Conservation (phyloP, 2,797 vertebrate genomes). For the Morelia viridis region DNA sequence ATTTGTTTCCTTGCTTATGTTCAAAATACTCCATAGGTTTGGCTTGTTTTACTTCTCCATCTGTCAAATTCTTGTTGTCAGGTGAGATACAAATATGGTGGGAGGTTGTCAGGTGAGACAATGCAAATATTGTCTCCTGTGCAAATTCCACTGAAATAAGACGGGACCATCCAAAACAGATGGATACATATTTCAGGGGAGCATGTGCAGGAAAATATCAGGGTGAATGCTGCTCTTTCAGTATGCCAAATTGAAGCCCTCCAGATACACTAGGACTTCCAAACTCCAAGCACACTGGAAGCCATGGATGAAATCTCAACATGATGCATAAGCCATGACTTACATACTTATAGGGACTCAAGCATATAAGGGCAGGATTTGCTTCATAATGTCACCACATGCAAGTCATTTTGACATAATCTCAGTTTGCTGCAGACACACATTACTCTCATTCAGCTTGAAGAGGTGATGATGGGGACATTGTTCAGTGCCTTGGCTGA, state of each 20-base stretch:
- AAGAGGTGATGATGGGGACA: background rate
- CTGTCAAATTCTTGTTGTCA: slow-evolving; percentile 4
- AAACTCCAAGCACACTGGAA: background rate
- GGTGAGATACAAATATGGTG: background rate
- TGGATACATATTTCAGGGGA: background rate
- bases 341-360: background rate
- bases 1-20: slow-evolving; percentile 29
- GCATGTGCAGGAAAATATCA: background rate
- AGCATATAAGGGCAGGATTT: background rate
- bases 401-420: background rate
- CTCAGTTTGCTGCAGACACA: background rate
- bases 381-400: no score
- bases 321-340: background rate
- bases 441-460: background rate
- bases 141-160: background rate
- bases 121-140: background rate
- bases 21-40: background rate
- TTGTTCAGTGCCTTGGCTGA: background rate
- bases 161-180: background rate
- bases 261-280: background rate
- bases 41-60: background rate
- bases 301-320: background rate
- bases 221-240: background rate
- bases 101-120: background rate
- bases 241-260: background rate